Percentiles rank a stretch among this genome's conserved stretches.
Evolutionary conservation across 2,113 vertebrate species (phyloP).

Genomic region (Bos taurus): ARS-UCD2.0 NC_037331.1:20222001-20222500

Average conservation of each 20-base stretch:
- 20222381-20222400: background rate
- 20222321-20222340: background rate
- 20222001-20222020: too few relatives aligned
- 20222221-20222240: background rate
- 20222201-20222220: too few relatives aligned
- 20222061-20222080: too few relatives aligned
- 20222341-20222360: background rate
- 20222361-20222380: background rate
- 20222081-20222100: too few relatives aligned
- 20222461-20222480: background rate
- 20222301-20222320: background rate
- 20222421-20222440: background rate
- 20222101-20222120: too few relatives aligned
- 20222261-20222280: background rate
- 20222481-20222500: rapidly evolving
- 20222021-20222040: too few relatives aligned
- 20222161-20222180: too few relatives aligned
- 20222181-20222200: too few relatives aligned
- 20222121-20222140: too few relatives aligned
- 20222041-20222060: too few relatives aligned
- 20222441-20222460: background rate
- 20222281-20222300: background rate
- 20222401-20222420: background rate
- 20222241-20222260: background rate
- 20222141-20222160: too few relatives aligned